phyloP scores from a whole-genome alignment of 1,140 invertebrate species.

The Conus ventricosus region DNA sequence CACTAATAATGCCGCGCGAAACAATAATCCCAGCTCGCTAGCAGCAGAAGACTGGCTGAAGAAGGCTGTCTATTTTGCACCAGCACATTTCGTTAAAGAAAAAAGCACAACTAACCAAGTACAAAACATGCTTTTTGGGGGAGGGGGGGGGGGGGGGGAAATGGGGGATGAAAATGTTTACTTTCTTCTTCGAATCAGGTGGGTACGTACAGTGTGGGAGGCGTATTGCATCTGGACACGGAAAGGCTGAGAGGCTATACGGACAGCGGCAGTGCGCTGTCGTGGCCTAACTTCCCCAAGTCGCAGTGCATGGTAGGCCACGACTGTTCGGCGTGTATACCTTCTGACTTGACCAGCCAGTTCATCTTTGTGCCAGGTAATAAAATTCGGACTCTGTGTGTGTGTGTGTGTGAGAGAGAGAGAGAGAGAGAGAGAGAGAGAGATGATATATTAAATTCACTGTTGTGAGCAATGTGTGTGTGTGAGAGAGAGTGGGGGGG shows the following conservation, averaged over 20 bases:
- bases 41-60: no score
- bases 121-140: no score
- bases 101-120: no score
- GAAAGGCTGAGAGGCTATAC: neutral
- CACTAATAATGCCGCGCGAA: no score
- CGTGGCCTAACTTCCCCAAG: constrained; percentile 10
- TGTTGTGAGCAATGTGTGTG: no score
- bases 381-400: neutral
- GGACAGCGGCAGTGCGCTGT: neutral
- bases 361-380: constrained; percentile 27
- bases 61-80: no score
- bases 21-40: no score
- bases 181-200: neutral
- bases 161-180: neutral
- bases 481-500: neutral
- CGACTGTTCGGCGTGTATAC: constrained; percentile 14
- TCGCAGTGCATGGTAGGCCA: neutral
- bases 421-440: neutral
- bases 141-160: neutral
- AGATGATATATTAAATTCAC: neutral
- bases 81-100: no score
- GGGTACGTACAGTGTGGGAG: neutral
- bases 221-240: neutral
- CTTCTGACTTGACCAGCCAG: neutral
- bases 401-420: neutral